phyloP scores from a whole-genome alignment of 2,113 vertebrate species.

The Pagrus major region DNA sequence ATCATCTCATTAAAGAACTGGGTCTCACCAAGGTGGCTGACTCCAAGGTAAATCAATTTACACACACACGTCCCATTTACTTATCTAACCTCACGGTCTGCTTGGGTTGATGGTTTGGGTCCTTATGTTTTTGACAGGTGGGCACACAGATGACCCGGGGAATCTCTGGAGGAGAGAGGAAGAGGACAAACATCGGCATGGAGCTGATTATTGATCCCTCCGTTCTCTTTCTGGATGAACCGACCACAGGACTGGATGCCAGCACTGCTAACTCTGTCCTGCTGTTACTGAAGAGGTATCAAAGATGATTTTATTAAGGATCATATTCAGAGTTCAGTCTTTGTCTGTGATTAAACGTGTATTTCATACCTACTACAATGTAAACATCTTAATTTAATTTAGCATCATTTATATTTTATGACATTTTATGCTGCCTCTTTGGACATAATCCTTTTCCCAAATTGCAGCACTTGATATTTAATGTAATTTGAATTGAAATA shows the following conservation, averaged over 20 bases:
- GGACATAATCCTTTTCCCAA: too few species aligned
- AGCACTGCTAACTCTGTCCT: constrained; percentile 95
- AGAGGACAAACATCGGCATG: constrained; percentile 96
- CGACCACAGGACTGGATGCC: constrained; percentile 94
- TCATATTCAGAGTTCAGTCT: constrained; percentile 2
- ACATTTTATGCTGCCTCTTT: neutral
- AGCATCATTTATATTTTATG: neutral
- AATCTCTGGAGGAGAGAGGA: constrained; percentile 94
- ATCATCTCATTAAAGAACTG: constrained; percentile 88
- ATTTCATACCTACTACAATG: neutral
- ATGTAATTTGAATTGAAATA: neutral
- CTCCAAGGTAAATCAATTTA: constrained; percentile 89
- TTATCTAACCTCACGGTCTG: neutral
- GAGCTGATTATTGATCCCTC: constrained; percentile 94
- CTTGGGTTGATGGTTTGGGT: neutral
- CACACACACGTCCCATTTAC: neutral
- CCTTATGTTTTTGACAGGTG: constrained; percentile 82
- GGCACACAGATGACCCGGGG: constrained; percentile 92
- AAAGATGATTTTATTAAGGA: neutral
- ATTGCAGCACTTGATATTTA: too few species aligned
- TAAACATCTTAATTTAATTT: neutral
- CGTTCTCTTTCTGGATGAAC: constrained; percentile 95
- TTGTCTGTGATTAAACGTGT: neutral
- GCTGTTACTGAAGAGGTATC: constrained; percentile 90
- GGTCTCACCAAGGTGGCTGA: constrained; percentile 93